Evolutionary conservation across 1,140 invertebrate species (phyloP).

Genomic region (Chionoecetes opilio): DNA sequence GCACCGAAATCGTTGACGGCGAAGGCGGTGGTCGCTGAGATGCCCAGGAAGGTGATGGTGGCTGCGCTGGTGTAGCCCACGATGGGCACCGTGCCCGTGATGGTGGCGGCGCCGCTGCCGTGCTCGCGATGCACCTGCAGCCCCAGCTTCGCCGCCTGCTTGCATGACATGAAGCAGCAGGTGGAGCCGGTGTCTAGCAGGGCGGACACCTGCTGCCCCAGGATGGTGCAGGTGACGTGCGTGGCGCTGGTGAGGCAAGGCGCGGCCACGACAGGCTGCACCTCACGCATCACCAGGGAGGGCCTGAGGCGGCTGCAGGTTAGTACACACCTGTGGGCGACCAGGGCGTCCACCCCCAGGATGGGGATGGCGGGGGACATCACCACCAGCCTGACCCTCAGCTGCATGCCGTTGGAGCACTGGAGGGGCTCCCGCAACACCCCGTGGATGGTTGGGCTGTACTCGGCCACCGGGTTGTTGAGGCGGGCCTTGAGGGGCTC

Average conservation of each 20-base stretch:
- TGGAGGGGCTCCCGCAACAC: background rate
- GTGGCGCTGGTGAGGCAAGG: background rate
- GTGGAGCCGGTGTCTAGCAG: constrained; percentile 48
- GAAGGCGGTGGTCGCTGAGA: background rate
- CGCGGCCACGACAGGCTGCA: background rate
- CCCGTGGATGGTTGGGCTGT: constrained; percentile 38
- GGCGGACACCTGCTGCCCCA: background rate
- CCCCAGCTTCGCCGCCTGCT: background rate
- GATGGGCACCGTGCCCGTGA: constrained; percentile 13
- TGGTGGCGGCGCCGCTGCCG: background rate
- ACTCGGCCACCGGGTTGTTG: constrained; percentile 32
- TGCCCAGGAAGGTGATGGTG: constrained; percentile 31
- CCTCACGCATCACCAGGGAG: background rate
- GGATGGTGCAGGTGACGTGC: constrained; percentile 33
- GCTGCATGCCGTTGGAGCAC: background rate
- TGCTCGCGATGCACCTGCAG: background rate
- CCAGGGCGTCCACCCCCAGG: constrained; percentile 45
- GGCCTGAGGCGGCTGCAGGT: background rate
- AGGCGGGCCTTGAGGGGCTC: background rate
- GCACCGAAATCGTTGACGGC: background rate
- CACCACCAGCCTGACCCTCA: constrained; percentile 21
- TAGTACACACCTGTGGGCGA: background rate
- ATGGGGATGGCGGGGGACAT: constrained; percentile 50
- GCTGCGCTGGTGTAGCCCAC: background rate
- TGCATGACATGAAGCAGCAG: constrained; percentile 42